phyloP scores from a whole-genome alignment of 2,113 vertebrate genomes.

The Philantomba maxwellii region DNA sequence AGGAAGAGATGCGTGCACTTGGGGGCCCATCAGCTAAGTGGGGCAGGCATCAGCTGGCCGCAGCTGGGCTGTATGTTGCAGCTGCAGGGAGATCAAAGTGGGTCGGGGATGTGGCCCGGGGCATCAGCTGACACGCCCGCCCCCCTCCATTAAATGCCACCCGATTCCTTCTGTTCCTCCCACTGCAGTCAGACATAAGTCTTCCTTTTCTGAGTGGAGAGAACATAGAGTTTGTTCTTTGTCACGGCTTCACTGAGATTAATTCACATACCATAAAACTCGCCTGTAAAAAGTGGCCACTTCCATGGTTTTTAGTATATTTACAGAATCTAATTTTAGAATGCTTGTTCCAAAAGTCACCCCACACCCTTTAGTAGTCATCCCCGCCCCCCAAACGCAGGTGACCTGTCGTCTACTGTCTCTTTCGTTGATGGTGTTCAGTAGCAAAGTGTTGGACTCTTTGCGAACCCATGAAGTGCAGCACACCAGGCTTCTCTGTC shows the following conservation, averaged over 20 bases:
- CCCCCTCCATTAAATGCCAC: too few relatives aligned
- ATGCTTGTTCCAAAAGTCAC: not conserved
- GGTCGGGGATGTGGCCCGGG: not conserved
- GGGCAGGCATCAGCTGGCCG: accelerated
- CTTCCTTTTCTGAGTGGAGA: not conserved
- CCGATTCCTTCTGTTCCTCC: accelerated
- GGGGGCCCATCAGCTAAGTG: accelerated
- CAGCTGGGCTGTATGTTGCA: not conserved
- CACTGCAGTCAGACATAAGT: not conserved
- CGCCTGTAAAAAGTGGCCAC: accelerated
- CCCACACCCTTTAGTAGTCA: accelerated
- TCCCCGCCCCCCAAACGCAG: accelerated
- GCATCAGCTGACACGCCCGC: accelerated
- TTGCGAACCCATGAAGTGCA: not conserved
- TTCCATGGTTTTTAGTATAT: not conserved
- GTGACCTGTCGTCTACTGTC: accelerated
- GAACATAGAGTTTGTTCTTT: not conserved
- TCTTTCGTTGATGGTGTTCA: not conserved
- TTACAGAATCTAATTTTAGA: not conserved
- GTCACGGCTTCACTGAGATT: accelerated
- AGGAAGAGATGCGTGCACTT: not conserved
- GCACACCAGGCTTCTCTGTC: not conserved
- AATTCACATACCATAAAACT: too few relatives aligned
- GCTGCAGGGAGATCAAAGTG: not conserved
- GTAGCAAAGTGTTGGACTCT: not conserved